Evolutionary conservation across 1,140 invertebrate genomes (phyloP).

Genomic region (Trigoniulus corallinus): DNA sequence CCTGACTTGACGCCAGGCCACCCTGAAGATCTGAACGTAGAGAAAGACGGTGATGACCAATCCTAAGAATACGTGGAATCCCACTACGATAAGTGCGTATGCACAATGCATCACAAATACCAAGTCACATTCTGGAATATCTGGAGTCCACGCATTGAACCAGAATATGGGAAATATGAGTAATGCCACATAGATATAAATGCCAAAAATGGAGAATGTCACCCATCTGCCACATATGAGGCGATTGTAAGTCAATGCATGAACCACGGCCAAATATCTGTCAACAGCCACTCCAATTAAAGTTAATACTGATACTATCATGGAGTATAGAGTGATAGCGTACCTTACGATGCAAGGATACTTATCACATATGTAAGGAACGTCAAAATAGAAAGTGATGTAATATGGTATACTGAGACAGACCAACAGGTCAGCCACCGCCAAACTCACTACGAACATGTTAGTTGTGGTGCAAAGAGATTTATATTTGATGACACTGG

Average conservation of each 20-base stretch:
- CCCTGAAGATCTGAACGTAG: slow-evolving; percentile 15
- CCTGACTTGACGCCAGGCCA: slow-evolving; percentile 13
- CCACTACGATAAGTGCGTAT: slow-evolving; percentile 12
- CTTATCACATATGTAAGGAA: slow-evolving; percentile 11
- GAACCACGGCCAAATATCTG: slow-evolving; percentile 12
- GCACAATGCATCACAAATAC: slow-evolving; percentile 11
- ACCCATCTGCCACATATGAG: slow-evolving; percentile 8
- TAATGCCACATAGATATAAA: slow-evolving; percentile 14
- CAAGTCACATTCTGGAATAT: slow-evolving; percentile 14
- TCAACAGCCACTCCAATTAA: slow-evolving; percentile 15
- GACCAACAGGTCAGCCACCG: slow-evolving; percentile 12
- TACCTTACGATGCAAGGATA: slow-evolving; percentile 14
- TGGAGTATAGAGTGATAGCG: slow-evolving; percentile 14
- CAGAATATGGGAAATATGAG: slow-evolving; percentile 3
- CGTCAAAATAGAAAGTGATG: slow-evolving; percentile 15
- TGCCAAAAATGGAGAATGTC: not conserved
- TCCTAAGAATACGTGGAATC: slow-evolving; percentile 12
- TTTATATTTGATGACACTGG: slow-evolving; percentile 9
- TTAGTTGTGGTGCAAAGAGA: slow-evolving; percentile 12
- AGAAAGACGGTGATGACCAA: slow-evolving; percentile 12
- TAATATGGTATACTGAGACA: slow-evolving; percentile 13
- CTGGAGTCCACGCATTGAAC: not conserved
- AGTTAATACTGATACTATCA: slow-evolving; percentile 14
- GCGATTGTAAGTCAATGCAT: slow-evolving; percentile 13
- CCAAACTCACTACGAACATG: slow-evolving; percentile 13